Evolutionary conservation across 2,888 invertebrate genomes (phyloP).

Genomic region (Philonicus albiceps): DNA sequence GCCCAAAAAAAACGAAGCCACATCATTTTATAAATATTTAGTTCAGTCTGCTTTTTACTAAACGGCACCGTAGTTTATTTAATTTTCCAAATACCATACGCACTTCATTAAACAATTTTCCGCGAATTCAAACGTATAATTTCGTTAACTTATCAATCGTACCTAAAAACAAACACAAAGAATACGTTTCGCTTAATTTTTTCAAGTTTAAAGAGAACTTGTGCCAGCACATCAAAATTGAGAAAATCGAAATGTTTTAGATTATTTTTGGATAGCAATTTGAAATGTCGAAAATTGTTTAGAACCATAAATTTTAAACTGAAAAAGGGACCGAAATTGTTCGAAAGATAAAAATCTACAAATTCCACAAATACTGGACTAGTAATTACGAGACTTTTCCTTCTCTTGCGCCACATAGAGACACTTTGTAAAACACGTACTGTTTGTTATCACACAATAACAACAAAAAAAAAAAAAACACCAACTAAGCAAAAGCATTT

Average conservation of each 20-base stretch:
- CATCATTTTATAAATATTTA: no score
- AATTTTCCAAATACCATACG: not conserved
- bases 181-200: not conserved
- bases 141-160: not conserved
- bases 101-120: not conserved
- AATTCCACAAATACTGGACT: not conserved
- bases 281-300: not conserved
- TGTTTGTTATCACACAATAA: not conserved
- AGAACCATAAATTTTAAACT: not conserved
- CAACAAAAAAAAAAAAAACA: not conserved
- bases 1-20: no score
- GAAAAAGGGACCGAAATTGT: conserved; percentile 13
- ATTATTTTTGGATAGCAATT: not conserved
- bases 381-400: not conserved
- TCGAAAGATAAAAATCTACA: conserved; percentile 24
- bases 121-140: not conserved
- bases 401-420: not conserved
- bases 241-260: not conserved
- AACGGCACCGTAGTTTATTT: not conserved
- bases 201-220: not conserved
- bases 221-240: not conserved
- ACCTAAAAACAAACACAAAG: not conserved
- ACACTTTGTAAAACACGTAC: not conserved
- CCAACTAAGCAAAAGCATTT: not conserved
- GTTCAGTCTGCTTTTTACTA: no score